Percentiles rank a stretch among this genome's conserved stretches.
phyloP scores from a whole-genome alignment of 2,113 vertebrate species.

The Sigmodon hispidus region DNA sequence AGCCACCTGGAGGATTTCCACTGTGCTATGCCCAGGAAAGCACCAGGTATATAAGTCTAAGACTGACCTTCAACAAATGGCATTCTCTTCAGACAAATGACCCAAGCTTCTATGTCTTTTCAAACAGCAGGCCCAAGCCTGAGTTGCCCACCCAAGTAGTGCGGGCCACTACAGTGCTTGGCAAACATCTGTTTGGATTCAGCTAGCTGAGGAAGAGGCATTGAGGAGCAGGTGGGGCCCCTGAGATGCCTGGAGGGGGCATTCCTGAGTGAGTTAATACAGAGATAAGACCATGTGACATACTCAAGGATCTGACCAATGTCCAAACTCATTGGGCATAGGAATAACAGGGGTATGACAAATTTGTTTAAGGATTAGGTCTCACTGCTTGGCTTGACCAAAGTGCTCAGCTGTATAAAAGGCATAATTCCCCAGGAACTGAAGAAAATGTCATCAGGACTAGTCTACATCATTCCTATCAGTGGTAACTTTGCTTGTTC shows the following conservation, averaged over 20 bases:
- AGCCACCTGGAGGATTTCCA: too few species aligned
- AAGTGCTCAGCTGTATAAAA: neutral
- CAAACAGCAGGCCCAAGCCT: too few species aligned
- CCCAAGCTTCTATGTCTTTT: too few species aligned
- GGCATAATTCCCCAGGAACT: neutral
- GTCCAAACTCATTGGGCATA: neutral
- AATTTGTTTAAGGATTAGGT: neutral
- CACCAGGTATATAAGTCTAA: too few species aligned
- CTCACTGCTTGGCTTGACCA: neutral
- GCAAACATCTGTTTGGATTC: neutral
- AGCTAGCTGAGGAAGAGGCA: neutral
- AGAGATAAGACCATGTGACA: neutral
- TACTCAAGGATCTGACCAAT: too few species aligned
- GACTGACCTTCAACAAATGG: too few species aligned
- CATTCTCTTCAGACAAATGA: too few species aligned
- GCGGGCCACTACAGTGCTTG: too few species aligned
- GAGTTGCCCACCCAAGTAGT: too few species aligned
- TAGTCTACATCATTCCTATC: neutral
- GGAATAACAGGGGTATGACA: neutral
- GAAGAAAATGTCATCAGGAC: neutral
- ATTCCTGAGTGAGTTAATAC: rapidly evolving
- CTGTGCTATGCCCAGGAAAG: too few species aligned
- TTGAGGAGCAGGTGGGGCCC: too few species aligned
- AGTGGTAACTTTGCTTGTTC: neutral
- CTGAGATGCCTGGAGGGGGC: rapidly evolving